Conservation (phyloP, 2,797 vertebrate genomes). For the Danio tinwini region DNA sequence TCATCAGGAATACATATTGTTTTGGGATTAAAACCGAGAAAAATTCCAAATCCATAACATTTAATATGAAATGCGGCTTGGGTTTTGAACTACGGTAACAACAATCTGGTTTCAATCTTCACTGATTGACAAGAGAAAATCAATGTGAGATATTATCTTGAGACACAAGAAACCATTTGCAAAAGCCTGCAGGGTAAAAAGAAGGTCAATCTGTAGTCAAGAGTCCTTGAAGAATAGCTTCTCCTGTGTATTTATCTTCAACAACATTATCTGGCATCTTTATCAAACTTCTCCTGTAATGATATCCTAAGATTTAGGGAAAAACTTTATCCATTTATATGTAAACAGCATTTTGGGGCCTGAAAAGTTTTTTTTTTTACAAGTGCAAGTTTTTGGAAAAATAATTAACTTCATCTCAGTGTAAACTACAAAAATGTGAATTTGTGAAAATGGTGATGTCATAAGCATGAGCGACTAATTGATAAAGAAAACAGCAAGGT, state of each 20-base stretch:
- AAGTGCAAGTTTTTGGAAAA: no score
- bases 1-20: slow-evolving; percentile 55
- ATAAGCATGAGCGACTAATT: no score
- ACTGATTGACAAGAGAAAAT: slow-evolving; percentile 40
- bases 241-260: neutral
- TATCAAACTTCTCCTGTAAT: neutral
- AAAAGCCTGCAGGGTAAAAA: neutral
- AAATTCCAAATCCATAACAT: slow-evolving; percentile 21
- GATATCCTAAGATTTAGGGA: neutral
- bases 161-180: neutral
- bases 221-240: neutral
- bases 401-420: no score
- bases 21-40: slow-evolving; percentile 32
- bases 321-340: no score
- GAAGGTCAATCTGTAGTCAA: neutral
- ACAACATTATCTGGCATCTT: neutral
- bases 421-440: no score
- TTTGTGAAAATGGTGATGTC: no score
- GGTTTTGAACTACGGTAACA: slow-evolving; percentile 19
- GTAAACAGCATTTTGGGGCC: no score
- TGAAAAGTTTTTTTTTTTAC: no score
- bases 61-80: neutral
- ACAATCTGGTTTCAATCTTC: slow-evolving; percentile 21
- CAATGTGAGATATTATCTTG: slow-evolving; percentile 8
- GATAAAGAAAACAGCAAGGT: no score